These are phyloP conservation scores for Xanthia icteritia DNA, from an alignment of 2,888 invertebrate species.

Conservation along the genomic window DNA sequence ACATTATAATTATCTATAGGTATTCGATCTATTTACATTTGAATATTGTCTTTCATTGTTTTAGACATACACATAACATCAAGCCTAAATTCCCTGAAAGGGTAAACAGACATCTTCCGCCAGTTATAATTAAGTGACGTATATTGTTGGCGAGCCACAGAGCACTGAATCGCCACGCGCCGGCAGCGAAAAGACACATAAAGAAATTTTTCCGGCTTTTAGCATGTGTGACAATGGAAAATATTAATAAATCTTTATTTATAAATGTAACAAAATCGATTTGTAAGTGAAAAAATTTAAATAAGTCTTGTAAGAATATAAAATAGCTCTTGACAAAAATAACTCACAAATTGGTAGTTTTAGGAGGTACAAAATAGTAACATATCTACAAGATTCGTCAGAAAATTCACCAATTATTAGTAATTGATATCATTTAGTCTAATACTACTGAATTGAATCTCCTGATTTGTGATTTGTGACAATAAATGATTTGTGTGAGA, in stretches of 20 bases:
- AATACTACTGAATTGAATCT: neutral
- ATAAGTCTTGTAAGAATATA: neutral
- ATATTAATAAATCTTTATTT: neutral
- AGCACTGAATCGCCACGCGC: no score
- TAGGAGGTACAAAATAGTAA: neutral
- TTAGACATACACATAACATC: neutral
- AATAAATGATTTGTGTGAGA: neutral
- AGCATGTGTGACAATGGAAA: neutral
- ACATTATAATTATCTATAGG: neutral
- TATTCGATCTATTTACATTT: conserved; percentile 6
- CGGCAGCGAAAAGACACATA: neutral
- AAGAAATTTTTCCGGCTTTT: neutral
- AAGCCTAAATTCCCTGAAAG: neutral
- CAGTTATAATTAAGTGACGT: no score
- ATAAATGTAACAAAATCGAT: neutral
- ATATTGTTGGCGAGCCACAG: no score
- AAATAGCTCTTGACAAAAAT: neutral
- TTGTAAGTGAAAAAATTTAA: neutral
- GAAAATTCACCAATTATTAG: neutral
- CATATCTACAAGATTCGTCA: neutral
- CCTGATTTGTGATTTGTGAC: neutral
- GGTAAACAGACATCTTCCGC: neutral
- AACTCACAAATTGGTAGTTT: neutral
- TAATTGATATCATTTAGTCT: neutral
- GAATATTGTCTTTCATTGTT: conserved; percentile 11